A percentile compares a stretch with the other conserved stretches of the same genome.
phyloP scores from a whole-genome alignment of 2,888 invertebrate species.

The Mechanitis messenoides region DNA sequence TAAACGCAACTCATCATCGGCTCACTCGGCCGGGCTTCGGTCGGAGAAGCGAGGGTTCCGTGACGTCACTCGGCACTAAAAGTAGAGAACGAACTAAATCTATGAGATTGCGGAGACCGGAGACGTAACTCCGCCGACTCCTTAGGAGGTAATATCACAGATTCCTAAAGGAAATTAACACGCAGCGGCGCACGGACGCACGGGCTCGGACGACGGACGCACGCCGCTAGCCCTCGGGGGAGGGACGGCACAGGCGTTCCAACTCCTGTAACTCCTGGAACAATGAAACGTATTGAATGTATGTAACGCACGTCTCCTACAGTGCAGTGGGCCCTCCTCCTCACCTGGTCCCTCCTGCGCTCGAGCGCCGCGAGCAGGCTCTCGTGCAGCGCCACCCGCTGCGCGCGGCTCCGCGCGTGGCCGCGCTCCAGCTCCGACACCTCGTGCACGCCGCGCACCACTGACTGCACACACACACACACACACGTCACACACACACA shows the following conservation, averaged over 20 bases:
- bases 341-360: constrained; percentile 59
- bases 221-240: constrained; percentile 51
- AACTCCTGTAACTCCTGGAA: constrained; percentile 60
- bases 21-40: background rate
- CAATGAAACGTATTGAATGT: background rate
- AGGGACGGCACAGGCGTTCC: constrained; percentile 60
- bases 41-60: background rate
- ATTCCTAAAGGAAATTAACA: constrained; percentile 54
- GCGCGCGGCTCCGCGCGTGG: constrained; percentile 85
- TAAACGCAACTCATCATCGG: constrained; percentile 29
- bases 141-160: constrained; percentile 74
- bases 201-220: constrained; percentile 7
- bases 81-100: constrained; percentile 34
- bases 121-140: constrained; percentile 38
- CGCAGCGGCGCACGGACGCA: constrained; percentile 13
- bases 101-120: constrained; percentile 48
- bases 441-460: constrained; percentile 93
- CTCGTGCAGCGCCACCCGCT: constrained; percentile 87
- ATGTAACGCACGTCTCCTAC: no score
- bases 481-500: no score
- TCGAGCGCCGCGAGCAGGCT: constrained; percentile 81
- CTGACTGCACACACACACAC: constrained; percentile 64
- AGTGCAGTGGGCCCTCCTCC: no score
- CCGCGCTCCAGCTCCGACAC: constrained; percentile 86
- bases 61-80: constrained; percentile 13